phyloP scores from a whole-genome alignment of 2,888 invertebrate genomes.

The Keiferia lycopersicella region DNA sequence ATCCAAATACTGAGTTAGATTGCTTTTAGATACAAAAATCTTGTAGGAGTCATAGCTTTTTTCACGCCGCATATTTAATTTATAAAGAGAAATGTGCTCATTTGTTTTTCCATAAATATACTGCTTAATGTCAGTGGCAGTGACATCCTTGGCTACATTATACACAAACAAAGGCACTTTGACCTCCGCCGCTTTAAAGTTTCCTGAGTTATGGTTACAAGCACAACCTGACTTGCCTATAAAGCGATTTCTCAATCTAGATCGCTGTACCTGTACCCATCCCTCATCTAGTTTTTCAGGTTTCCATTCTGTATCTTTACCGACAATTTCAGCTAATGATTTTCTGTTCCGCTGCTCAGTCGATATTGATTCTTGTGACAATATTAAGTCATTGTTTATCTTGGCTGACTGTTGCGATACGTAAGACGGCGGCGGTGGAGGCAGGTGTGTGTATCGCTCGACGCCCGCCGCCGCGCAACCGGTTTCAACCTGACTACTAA shows the following conservation, averaged over 20 bases:
- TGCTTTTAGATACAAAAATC: conserved; percentile 7
- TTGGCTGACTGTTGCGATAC: no score
- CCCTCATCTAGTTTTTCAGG: conserved; percentile 5
- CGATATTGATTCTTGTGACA: no score
- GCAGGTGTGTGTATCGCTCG: no score
- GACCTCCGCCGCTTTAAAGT: conserved; percentile 16
- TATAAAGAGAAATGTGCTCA: conserved; percentile 1
- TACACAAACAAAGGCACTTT: conserved; percentile 20
- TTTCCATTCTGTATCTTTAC: background rate
- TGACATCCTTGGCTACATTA: conserved; percentile 11
- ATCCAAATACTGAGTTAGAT: conserved; percentile 4
- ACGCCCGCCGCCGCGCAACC: no score
- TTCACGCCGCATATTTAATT: conserved; percentile 4
- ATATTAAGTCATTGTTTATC: no score
- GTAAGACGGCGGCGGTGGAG: no score
- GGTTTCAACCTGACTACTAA: no score
- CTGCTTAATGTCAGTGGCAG: conserved; percentile 9
- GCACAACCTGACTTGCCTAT: conserved; percentile 26
- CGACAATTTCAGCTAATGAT: background rate
- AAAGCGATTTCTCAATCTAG: conserved; percentile 28
- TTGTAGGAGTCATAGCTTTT: conserved; percentile 13
- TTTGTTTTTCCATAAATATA: conserved; percentile 4
- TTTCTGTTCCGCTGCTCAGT: no score
- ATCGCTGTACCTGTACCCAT: conserved; percentile 30
- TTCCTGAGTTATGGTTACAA: no score